Percentiles rank a stretch among this genome's conserved stretches.
Conservation (phyloP, 2,113 vertebrate genomes). For the Eleginops maclovinus region DNA sequence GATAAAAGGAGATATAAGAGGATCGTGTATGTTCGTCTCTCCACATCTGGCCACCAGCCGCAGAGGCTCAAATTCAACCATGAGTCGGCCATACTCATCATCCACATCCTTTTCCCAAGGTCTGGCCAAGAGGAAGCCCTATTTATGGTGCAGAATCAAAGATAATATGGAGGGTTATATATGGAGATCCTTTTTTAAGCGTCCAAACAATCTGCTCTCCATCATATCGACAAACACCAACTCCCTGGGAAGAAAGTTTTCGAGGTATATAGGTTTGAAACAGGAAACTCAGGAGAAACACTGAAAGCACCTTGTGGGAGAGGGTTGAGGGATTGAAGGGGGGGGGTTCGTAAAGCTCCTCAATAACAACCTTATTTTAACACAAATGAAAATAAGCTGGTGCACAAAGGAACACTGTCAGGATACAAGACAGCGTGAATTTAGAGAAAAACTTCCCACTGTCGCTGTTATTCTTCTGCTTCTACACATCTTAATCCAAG, state of each 20-base stretch:
- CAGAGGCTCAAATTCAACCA: slow-evolving; percentile 39
- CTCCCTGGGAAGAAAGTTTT: slow-evolving; percentile 11
- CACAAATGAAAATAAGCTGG: slow-evolving; percentile 69
- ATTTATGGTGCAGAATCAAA: slow-evolving; percentile 57
- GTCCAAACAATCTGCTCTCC: slow-evolving; percentile 31
- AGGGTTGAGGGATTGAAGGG: slow-evolving; percentile 14
- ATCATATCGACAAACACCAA: slow-evolving; percentile 7
- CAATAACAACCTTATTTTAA: slow-evolving; percentile 67
- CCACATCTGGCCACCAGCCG: slow-evolving; percentile 76
- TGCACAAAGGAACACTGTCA: slow-evolving; percentile 52
- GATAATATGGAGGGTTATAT: slow-evolving; percentile 55
- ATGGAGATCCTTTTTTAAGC: slow-evolving; percentile 29
- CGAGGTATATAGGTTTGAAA: slow-evolving; percentile 10
- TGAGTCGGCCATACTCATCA: slow-evolving; percentile 42
- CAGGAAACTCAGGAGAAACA: slow-evolving; percentile 62
- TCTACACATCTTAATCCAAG: slow-evolving; percentile 4
- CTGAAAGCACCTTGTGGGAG: slow-evolving; percentile 69
- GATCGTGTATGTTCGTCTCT: slow-evolving; percentile 17
- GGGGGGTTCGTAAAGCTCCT: slow-evolving; percentile 15
- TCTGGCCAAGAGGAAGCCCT: slow-evolving; percentile 64
- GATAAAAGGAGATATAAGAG: not conserved
- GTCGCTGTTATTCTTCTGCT: not conserved
- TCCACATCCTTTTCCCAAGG: slow-evolving; percentile 64
- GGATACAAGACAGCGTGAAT: slow-evolving; percentile 9
- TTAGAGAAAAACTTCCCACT: slow-evolving; percentile 7